Evolutionary conservation across 2,797 vertebrate genomes (phyloP), one percentile per base, ranked within the genome.

Genomic region (Kryptopterus vitreolus): DNA sequence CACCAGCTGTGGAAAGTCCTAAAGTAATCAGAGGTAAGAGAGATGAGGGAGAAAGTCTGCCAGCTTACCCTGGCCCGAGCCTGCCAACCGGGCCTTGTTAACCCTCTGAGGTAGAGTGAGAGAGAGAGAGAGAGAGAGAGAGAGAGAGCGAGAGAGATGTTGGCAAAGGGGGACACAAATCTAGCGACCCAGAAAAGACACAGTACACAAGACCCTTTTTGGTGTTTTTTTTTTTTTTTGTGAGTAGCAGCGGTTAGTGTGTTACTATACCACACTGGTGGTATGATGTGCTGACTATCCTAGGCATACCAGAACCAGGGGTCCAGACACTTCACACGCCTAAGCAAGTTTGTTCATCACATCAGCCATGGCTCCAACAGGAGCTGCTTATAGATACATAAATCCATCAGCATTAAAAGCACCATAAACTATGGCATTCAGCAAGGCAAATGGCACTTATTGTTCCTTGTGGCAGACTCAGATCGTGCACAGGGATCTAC

Each of bases 1-100:
- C 71, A 71, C 70, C 73, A 78, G 69, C 69, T 61, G 79, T 58
- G 57, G 26, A 83, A 69, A 71, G 73, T 78, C 81, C 79, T 66
- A 59, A 50, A 81, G 62, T 72, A 83, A 71, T 61, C 79, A 78
- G 53, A 62, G 53, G n/a, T 57, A 59, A 35, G 48, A 75, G 61
- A 81, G 20, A 61, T 38, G 78, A 20, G 38, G 57, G 55, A 62
- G 31, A 22, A 63, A 31, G 16, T 53, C 58, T 46, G 73, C 71
- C 76, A 83, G 26, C 48, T 43, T 48, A 29, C 70, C 78, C 38
- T 71, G 50, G 61, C 81, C n/a, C 46, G 69, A 72, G n/a, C n/a
- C 62, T 66, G 33, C 62, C 59, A 33, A 33, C 61, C 66, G 9
- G 43, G 59, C 62, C 69, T 58, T 69, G 61, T 69, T 78, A 78